These are phyloP conservation scores for Alentia gelatinosa DNA, from an alignment of 2,888 invertebrate genomes.

Conservation along the genomic window DNA sequence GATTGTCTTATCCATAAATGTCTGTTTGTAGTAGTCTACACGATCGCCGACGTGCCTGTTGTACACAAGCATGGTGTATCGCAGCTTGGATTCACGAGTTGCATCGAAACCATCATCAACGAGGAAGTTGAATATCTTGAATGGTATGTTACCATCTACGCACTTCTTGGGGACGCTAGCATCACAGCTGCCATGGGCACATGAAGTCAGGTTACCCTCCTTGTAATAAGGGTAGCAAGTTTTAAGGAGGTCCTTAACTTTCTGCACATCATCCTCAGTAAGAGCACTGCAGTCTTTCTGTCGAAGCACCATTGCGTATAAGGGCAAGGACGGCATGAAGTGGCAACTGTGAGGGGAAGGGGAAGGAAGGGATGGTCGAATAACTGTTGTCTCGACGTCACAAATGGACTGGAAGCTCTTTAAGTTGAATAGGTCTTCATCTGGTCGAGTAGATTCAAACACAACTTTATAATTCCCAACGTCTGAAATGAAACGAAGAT, in stretches of 20 bases:
- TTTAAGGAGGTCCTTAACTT: constrained; percentile 15
- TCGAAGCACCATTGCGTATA: neutral
- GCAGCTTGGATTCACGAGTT: neutral
- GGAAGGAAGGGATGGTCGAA: neutral
- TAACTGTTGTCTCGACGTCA: constrained; percentile 5
- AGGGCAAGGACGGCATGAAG: neutral
- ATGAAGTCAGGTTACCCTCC: neutral
- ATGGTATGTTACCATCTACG: neutral
- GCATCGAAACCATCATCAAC: neutral
- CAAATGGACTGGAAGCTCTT: neutral
- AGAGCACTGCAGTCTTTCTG: neutral
- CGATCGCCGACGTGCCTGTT: neutral
- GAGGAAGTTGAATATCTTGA: neutral
- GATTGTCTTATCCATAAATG: neutral
- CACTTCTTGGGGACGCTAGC: neutral
- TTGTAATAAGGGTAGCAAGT: constrained; percentile 31
- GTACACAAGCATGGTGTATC: neutral
- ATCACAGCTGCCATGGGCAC: neutral
- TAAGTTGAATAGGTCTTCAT: constrained; percentile 8
- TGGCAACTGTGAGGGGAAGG: neutral
- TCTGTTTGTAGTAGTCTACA: neutral
- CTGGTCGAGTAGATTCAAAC: neutral
- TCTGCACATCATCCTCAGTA: neutral
- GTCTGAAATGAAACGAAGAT: neutral
- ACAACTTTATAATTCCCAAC: neutral